Evolutionary conservation across 1,140 invertebrate genomes (phyloP), one percentile per base, ranked within the genome.

Genomic region (Bradysia coprophila): DNA sequence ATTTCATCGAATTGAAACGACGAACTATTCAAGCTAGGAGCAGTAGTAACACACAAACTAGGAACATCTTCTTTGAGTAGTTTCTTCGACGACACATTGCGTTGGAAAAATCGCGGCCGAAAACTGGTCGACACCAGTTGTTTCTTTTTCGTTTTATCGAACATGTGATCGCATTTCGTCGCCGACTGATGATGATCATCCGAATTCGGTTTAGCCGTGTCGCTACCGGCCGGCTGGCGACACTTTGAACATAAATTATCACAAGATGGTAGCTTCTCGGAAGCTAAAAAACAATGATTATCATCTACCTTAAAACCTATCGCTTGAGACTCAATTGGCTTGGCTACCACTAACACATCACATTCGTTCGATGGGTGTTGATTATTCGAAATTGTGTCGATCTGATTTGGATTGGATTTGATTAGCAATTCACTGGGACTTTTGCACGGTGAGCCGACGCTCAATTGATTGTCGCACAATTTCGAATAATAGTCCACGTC

Each of bases 381-480:
- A 24, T 13, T 13, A 8, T 4, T 40, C 19, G 9, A 20, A 10
- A 10, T 18, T 6, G 24, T 28, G 6, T 28, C 6, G 6, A 28
- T 28, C n/a, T n/a, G n/a, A n/a, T n/a, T n/a, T n/a, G n/a, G n/a
- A n/a, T n/a, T n/a, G 13, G 6, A 8, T 28, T 28, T 28, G 6
- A 28, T 28, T 28, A 28, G 13, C 24, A 28, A 20, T n/a, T 38
- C 36, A 18, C 36, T 38, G 18, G 36, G 36, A 38, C 36, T 38
- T 38, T 38, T 38, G 18, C 18, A 18, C 15, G 36, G 49, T 38
- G 48, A 49, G 28, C 48, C 48, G 32, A 46, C 47, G 40, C 50
- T 52, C 19, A 52, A 37, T 46, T 50, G 47, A 45, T 47, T 48
- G 47, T 52, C 50, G 47, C 50, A 52, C 31, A 49, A 46, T 10